A percentile compares a stretch with the other conserved stretches of the same genome.
Conservation (phyloP, 2,888 invertebrate genomes). For the Apodemia mormo region DNA sequence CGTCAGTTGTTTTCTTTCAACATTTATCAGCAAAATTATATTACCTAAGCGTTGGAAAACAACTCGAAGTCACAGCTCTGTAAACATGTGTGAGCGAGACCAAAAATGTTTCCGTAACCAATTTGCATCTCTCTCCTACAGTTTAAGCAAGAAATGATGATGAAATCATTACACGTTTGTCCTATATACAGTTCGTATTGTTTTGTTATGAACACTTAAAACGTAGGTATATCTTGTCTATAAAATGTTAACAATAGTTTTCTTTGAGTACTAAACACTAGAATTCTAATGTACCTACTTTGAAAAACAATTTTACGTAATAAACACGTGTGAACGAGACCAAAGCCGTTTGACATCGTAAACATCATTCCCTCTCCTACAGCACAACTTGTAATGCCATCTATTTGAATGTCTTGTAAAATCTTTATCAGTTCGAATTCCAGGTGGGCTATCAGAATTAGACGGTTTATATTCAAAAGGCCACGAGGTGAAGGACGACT, state of each 20-base stretch:
- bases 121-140: background rate
- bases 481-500: constrained; percentile 75
- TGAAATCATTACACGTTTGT: background rate
- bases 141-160: background rate
- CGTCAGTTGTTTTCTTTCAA: background rate
- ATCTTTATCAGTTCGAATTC: background rate
- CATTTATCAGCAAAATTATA: background rate
- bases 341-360: background rate
- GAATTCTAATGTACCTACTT: background rate
- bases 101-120: background rate
- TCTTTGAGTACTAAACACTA: background rate
- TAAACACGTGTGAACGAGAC: constrained; percentile 7
- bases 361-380: background rate
- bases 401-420: background rate
- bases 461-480: constrained; percentile 59
- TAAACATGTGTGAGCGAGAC: constrained; percentile 7
- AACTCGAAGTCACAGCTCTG: background rate
- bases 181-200: background rate
- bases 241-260: constrained; percentile 2
- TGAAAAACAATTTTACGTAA: background rate
- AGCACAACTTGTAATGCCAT: background rate
- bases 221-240: background rate
- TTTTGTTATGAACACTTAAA: background rate
- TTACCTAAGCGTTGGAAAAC: background rate
- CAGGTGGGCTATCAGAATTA: constrained; percentile 43